Evolutionary conservation across 2,113 vertebrate genomes (phyloP).

Genomic region (Okapia johnstoni): DNA sequence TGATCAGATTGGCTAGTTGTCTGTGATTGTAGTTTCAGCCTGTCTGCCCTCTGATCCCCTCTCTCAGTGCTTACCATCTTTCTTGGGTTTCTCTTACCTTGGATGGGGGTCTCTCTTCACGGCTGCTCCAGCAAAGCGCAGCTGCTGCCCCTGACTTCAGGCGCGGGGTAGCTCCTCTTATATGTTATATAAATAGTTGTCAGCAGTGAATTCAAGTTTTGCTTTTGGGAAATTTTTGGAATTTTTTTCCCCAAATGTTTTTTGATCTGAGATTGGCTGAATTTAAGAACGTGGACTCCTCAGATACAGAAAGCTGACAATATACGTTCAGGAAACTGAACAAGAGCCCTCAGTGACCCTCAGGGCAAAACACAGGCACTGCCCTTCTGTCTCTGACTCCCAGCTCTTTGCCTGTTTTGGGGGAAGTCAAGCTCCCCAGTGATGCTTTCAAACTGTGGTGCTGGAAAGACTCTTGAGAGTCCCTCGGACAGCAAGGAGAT

Average conservation of each 20-base stretch:
- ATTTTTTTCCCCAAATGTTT: background rate
- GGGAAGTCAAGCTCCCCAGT: background rate
- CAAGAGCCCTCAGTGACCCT: background rate
- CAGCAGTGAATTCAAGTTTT: background rate
- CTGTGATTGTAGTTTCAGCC: too few relatives aligned
- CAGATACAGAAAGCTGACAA: background rate
- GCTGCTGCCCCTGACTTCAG: too few relatives aligned
- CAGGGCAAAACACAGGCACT: fast-evolving
- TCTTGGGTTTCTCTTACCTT: too few relatives aligned
- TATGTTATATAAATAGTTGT: background rate
- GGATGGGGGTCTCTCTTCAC: too few relatives aligned
- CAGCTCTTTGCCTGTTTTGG: background rate
- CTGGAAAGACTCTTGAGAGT: background rate
- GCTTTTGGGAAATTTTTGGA: background rate
- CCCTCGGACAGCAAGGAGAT: background rate
- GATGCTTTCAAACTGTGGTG: background rate
- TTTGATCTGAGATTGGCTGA: background rate
- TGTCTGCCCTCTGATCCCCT: too few relatives aligned
- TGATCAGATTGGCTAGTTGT: too few relatives aligned
- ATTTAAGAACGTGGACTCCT: background rate
- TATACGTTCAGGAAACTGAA: background rate
- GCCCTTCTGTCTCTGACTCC: background rate
- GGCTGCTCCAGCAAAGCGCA: too few relatives aligned
- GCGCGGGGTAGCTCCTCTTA: too few relatives aligned
- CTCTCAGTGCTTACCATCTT: too few relatives aligned